Base-by-base conservation (phyloP, 2,888 invertebrate genomes). In the Acronicta leporina region DNA sequence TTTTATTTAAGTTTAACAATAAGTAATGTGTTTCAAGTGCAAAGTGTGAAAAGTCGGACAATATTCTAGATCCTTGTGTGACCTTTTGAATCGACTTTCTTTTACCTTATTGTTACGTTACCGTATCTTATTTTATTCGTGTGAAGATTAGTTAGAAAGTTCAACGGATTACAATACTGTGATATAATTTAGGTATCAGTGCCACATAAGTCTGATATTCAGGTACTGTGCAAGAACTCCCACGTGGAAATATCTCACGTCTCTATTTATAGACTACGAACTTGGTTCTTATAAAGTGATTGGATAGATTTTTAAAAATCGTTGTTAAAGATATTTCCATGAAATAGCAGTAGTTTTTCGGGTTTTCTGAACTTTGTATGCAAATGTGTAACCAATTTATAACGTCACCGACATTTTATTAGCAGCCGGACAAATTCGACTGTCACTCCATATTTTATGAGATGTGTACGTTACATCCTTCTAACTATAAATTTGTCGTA, bases 221-320 rank as follows among this genome's bases (percentile, higher is more conserved):
- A 92, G 92, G 91, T 93, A 91, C 84, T 78, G 86, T 88, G 84
- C 85, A 84, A 91, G 85, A 91, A 92, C 92, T 92, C 94, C 93
- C 93, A 93, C 94, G 93, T 94, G 94, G 92, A 92, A 92, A 92
- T 93, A 92, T 87, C 91, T 92, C 91, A 87, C 90, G 87, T 85
- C 90, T 90, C 93, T 94, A 94, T 92, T 92, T 90, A 88, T 93
- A 94, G 93, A 91, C 81, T 81, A 82, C 87, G 89, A 90, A 91
- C 89, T 90, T 90, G 90, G 88, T 91, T 88, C 90, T 78, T 83
- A 82, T 87, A 88, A 89, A 87, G 80, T 86, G 80, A 86, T 90
- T 85, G 84, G 76, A 79, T 74, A 83, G 78, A 83, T 84, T 80
- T 20, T 27, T 6, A 80, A 79, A 87, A 88, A 83, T 78, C 77